Evolutionary conservation across 2,797 vertebrate species (phyloP), one percentile per base, ranked within the genome.

Genomic region (Pitangus sulphuratus): DNA sequence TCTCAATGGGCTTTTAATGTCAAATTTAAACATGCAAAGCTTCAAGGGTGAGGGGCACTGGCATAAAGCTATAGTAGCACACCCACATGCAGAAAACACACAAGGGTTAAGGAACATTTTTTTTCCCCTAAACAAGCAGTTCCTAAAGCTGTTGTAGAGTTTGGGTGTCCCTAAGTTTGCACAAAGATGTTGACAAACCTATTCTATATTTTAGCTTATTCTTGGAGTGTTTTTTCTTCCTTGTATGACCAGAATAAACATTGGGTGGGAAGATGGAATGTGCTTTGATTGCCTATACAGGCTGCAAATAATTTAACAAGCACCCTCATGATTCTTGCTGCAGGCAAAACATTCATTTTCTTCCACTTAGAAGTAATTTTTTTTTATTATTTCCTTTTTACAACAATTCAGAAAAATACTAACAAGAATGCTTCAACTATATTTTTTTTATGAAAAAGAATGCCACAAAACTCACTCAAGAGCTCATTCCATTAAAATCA

Each of bases 331-430:
- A 61, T 78, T 75, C 61, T 88, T 84, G 77, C 94, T 94, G 76
- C 33, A 96, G 90, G 94, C 79, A 93, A 90, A 94, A 44, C 65
- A 75, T 93, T 86, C 12, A 65, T 93, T 95, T 91, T 84, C 45
- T 84, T 33, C 57, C 58, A 22, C 69, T 95, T 95, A 88, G 39
- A 94, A 93, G 45, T 78, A 90, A 94, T 62, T n/a, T 7, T 69
- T 39, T 84, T 90, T 86, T 84, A 86, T 74, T 83, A 77, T 88
- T 94, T 91, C 44, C 16, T 76, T 95, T 91, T 91, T 51, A 51
- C 40, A 80, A 68, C 26, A n/a, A 64, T 53, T 93, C 40, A n/a
- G 45, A 47, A 81, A 89, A 88, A 35, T 31, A 65, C 12, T 72
- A 24, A 47, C 70, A 89, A 35, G 11, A 65, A 20, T 72, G 20